Evolutionary conservation across 2,797 vertebrate genomes (phyloP), one percentile per base, ranked within the genome.

Genomic region (Borostomias antarcticus): DNA sequence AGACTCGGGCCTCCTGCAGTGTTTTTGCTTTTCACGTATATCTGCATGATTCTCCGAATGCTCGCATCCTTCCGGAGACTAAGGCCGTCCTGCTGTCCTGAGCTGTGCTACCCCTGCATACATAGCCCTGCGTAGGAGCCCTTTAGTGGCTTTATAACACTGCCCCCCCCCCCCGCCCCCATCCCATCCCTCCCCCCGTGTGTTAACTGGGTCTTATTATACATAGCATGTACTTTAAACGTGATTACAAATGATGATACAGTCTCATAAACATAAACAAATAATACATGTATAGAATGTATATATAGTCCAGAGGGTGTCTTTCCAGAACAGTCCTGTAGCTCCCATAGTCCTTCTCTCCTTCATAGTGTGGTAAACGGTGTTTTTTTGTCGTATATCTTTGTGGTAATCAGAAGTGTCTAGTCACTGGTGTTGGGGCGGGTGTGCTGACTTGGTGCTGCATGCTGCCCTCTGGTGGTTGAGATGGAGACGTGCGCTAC

Each of bases 201-300:
- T 10, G 9, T 13, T 37, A 5, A 8, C 35, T 37, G 7, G 13
- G 2, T 11, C 35, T 37, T 37, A 37, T 81, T 84, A 87, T 93
- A 95, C 92, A 94, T 93, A 93, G 93, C 89, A 87, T 82, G 85
- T 91, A 93, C 92, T 94, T 96, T 94, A 92, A 45, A 91, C 93
- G 93, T 75, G 88, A 91, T 88, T 96, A 97, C 94, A 97, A 98
- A 97, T 94, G 91, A 92, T 93, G 94, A 97, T 97, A 94, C 91
- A 94, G 75, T 94, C 40, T 45, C 93, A 94, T 95, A 93, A 91
- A 92, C 93, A 83, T 93, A 94, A 92, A 94, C 94, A 95, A 92
- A 95, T 94, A 86, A 85, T 78, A 80, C 23, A 82, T 66, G 70
- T 79, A 65, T 62, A 59, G 17, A 61, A 5, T 26, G 35, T 75